Base-by-base conservation (phyloP, 2,888 invertebrate species). In the Drosophila atroscutellata region DNA sequence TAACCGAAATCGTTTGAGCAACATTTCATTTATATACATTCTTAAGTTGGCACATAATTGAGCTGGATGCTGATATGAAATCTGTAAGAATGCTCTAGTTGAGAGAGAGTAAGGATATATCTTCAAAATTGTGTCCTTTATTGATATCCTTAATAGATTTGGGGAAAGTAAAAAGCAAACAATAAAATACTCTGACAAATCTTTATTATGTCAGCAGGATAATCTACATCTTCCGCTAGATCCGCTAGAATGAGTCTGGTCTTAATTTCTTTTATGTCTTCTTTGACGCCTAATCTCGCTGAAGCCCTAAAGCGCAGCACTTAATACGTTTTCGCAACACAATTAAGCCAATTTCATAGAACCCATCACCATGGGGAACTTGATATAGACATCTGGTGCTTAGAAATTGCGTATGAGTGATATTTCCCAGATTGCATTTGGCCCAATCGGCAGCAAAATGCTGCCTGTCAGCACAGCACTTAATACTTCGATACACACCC, bases 381-480 rank as follows among this genome's bases (percentile, higher is more conserved):
- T 20, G 34, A 26, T 49, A 24, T 9, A n/a, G 13, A 56, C 18
- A 20, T 24, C n/a, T 30, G 4, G 20, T 13, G 20, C 11, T 30
- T 39, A 47, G 52, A 34, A 55, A 77, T 26, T 32, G 57, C 45
- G 62, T 51, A 54, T 59, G 47, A 49, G 50, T 60, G 24, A 64
- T 74, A 63, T 63, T 62, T 32, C 42, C 56, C 26, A 49, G 26
- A 56, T 32, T 52, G 55, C 50, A 51, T 20, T 49, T 20, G 64
- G 20, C 37, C 15, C 54, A 73, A 55, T 57, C 49, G 66, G 13
- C 74, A 73, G 26, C 47, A 45, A 60, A 63, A 75, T 45, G 49
- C 28, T 50, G 52, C 32, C 68, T 55, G 80, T 72, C 72, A 66
- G 60, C 67, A 73, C 60, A 75, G n/a, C 60, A 75, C 62, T 74